A percentile compares a stretch with the other conserved stretches of the same genome.
These are phyloP conservation scores for Gallinago nigripennis DNA, from an alignment of 2,797 vertebrate genomes.

Conservation along the genomic window DNA sequence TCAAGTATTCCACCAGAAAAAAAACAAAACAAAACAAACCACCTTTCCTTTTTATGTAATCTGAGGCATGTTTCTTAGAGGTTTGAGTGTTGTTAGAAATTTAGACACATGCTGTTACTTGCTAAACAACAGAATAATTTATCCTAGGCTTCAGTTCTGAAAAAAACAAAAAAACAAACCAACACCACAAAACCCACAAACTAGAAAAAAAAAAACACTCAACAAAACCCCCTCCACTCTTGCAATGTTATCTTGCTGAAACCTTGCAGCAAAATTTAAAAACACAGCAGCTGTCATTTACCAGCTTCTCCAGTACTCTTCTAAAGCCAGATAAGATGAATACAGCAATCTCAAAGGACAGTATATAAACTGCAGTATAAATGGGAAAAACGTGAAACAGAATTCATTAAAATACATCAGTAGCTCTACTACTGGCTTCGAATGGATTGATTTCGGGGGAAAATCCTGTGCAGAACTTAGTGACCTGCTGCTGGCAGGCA, in stretches of 20 bases:
- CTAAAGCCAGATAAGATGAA: conserved; percentile 57
- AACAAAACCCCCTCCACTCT: background rate
- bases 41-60: background rate
- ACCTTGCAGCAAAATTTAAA: conserved; percentile 37
- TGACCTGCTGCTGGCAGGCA: conserved; percentile 58
- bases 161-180: accelerated
- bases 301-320: conserved; percentile 33
- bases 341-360: conserved; percentile 55
- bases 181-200: no score
- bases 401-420: conserved; percentile 62
- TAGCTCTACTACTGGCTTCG: conserved; percentile 24
- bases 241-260: conserved; percentile 19
- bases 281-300: conserved; percentile 55
- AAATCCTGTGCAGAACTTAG: conserved; percentile 56
- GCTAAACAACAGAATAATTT: conserved; percentile 1
- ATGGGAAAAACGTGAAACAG: conserved; percentile 56
- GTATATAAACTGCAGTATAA: conserved; percentile 54
- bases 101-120: background rate
- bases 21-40: background rate
- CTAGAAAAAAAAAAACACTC: background rate
- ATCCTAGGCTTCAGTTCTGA: background rate
- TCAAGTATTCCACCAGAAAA: background rate
- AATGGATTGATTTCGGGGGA: conserved; percentile 50
- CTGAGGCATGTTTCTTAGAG: background rate
- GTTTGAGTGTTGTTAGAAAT: background rate